Base-by-base conservation (phyloP, 30 jellyfish, hydroid and myxozoan species). In the Clytia hemisphaerica region DNA sequence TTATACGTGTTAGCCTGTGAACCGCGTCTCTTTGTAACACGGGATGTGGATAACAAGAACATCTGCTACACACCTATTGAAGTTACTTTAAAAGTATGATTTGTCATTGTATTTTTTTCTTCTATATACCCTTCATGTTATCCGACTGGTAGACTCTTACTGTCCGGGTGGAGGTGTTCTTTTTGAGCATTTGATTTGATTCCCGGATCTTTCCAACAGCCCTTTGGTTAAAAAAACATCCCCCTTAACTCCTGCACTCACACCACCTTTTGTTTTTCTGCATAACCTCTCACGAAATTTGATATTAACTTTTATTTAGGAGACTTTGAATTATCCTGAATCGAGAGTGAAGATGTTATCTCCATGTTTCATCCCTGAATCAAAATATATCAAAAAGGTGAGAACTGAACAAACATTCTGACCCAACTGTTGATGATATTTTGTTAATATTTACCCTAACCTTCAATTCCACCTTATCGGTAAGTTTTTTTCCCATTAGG, bases 1-100 rank as follows among this genome's bases (percentile, higher is more conserved):
- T 85, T 89, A 7, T 89, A 80, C 81, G 79, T 89, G 15, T 61
- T 89, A 45, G 95, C 95, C 0, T 80, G 98, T 40, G 98, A 89
- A 35, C 93, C 92, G 31, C 67, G 98, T 34, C 51, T 89, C 45
- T 79, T 81, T 22, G 64, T 80, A 26, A 84, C 98, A 38, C 72
- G 94, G 35, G 98, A 89, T 55, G 60, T 79, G 22, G 84, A 82
- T 10, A 49, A 93, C 2, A 83, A 80, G 6, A 53, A 76, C 5
- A 72, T 81, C 0, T 89, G 92, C 47, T 89, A 72, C 45, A 93
- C 47, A 14, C 98, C 98, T 6, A 50, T 89, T 18, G 73, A 64
- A 19, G 95, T 89, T 22, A 76, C 34, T 15, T 73, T 78, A 35
- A 81, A 80, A 90, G 98, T 89, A 67, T 4, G 79, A 9, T 28